These are phyloP conservation scores for Protonibea diacanthus DNA, from an alignment of 2,797 vertebrate genomes.

Conservation along the genomic window DNA sequence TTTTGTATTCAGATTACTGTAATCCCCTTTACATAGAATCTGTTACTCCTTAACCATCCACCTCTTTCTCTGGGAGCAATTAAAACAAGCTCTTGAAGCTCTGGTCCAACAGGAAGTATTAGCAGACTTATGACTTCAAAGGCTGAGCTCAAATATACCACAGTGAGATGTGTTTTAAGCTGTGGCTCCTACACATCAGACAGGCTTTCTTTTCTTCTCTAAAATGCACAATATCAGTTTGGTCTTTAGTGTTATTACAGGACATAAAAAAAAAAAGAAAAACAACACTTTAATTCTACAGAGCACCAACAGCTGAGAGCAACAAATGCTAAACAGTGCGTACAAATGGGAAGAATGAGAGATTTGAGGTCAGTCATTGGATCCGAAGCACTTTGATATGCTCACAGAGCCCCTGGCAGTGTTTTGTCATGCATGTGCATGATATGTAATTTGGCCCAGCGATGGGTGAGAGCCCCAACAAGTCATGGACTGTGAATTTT, in stretches of 20 bases:
- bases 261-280: constrained; percentile 43
- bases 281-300: constrained; percentile 46
- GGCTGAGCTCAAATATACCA: constrained; percentile 70
- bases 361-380: constrained; percentile 20
- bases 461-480: constrained; percentile 26
- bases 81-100: constrained; percentile 77
- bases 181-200: constrained; percentile 58
- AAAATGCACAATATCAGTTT: constrained; percentile 34
- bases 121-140: constrained; percentile 80
- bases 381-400: constrained; percentile 37
- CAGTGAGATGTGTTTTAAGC: constrained; percentile 63
- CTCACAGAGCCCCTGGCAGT: constrained; percentile 23
- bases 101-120: constrained; percentile 77
- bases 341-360: not conserved
- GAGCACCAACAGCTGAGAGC: constrained; percentile 39
- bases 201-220: constrained; percentile 45
- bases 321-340: constrained; percentile 21
- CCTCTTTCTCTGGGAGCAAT: constrained; percentile 84
- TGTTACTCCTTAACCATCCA: constrained; percentile 71
- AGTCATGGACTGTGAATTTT: constrained; percentile 42
- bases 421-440: constrained; percentile 45
- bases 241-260: constrained; percentile 58
- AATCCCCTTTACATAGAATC: constrained; percentile 69
- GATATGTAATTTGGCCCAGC: constrained; percentile 39
- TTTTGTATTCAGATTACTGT: constrained; percentile 71